A percentile compares a stretch with the other conserved stretches of the same genome.
Conservation (phyloP, 2,888 invertebrate species). For the Papilio elwesi region DNA sequence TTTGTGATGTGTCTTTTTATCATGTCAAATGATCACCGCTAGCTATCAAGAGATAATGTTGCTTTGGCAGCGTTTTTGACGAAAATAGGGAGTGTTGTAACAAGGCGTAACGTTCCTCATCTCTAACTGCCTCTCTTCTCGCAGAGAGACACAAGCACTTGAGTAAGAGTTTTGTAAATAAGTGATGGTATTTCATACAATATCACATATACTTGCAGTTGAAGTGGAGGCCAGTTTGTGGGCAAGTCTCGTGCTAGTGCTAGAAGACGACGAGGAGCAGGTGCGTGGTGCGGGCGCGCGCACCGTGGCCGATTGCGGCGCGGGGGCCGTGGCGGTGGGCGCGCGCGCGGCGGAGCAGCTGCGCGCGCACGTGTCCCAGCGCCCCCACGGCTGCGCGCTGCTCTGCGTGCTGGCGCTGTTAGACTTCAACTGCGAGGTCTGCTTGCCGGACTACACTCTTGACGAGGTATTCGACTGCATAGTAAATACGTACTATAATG, state of each 20-base stretch:
- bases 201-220: constrained; percentile 52
- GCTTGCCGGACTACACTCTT: constrained; percentile 58
- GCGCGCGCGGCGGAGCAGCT: constrained; percentile 31
- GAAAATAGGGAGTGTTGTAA: no score
- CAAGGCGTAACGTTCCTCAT: no score
- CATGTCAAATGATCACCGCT: no score
- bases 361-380: constrained; percentile 16
- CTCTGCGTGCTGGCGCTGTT: constrained; percentile 60
- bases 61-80: no score
- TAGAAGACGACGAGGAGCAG: constrained; percentile 80
- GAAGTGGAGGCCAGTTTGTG: constrained; percentile 62
- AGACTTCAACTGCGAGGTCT: constrained; percentile 65
- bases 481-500: no score
- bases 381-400: constrained; percentile 45
- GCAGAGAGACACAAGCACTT: no score
- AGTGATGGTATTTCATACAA: no score
- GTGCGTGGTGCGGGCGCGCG: constrained; percentile 62
- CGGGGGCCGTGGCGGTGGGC: constrained; percentile 38
- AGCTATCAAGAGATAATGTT: no score
- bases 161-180: no score
- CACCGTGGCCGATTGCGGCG: background rate
- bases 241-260: constrained; percentile 70
- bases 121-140: no score
- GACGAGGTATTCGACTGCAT: constrained; percentile 58
- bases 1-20: background rate